These are phyloP conservation scores for Emydoidea blandingii DNA, from an alignment of 2,797 vertebrate species.

Conservation along the genomic window DNA sequence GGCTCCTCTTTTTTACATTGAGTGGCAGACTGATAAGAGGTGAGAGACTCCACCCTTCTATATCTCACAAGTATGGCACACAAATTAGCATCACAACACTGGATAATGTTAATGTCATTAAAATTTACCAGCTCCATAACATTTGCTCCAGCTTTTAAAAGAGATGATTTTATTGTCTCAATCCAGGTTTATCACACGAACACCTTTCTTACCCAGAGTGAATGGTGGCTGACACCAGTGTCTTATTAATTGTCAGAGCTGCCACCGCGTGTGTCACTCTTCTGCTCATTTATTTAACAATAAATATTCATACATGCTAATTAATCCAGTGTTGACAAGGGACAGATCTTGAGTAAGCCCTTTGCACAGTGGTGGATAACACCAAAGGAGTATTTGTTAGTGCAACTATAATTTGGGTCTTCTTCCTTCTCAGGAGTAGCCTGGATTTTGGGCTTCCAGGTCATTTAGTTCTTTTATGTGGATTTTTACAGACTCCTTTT, in stretches of 20 bases:
- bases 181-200: background rate
- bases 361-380: background rate
- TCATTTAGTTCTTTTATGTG: slow-evolving; percentile 42
- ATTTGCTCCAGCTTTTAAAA: background rate
- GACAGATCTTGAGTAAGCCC: background rate
- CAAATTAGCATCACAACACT: background rate
- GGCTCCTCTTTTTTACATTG: background rate
- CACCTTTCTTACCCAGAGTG: background rate
- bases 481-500: slow-evolving; percentile 53
- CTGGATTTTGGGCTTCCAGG: slow-evolving; percentile 15
- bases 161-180: background rate
- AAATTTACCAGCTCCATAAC: background rate
- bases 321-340: background rate
- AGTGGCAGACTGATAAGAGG: background rate
- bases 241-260: background rate
- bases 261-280: background rate
- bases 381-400: background rate
- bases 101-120: background rate
- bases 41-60: background rate
- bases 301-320: background rate
- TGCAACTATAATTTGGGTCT: accelerated
- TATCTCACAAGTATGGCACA: background rate
- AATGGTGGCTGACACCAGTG: background rate
- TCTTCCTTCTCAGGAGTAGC: background rate
- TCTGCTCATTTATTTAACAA: background rate